Percentiles rank a stretch among this genome's conserved stretches.
Evolutionary conservation across 2,113 vertebrate species (phyloP).

Genomic region (Anolis sagrei): DNA sequence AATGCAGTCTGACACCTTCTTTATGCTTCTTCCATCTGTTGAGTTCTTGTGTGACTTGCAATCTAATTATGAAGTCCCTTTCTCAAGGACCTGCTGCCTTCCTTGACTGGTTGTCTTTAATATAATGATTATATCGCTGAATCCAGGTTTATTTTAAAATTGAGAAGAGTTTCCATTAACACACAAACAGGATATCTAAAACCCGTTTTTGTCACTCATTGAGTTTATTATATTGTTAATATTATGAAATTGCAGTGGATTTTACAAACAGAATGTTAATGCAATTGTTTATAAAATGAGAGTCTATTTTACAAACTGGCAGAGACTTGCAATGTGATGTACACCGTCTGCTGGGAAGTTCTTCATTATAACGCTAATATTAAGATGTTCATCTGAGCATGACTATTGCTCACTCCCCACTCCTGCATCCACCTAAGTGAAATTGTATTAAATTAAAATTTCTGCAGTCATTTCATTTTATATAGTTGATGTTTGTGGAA

Average conservation of each 20-base stretch:
- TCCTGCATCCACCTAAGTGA: not conserved
- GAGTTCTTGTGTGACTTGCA: conserved; percentile 25
- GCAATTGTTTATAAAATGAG: conserved; percentile 2
- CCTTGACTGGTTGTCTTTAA: not conserved
- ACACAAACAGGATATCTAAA: not conserved
- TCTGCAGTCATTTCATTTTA: not conserved
- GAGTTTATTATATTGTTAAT: not conserved
- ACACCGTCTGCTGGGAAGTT: not conserved
- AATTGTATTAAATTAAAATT: conserved; percentile 12
- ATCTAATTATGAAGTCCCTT: conserved; percentile 13
- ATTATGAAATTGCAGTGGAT: not conserved
- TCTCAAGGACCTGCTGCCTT: not conserved
- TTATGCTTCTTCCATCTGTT: conserved; percentile 33
- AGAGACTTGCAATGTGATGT: not conserved
- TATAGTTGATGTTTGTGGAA: conserved; percentile 2
- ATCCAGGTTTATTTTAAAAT: conserved; percentile 4
- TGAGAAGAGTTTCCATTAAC: not conserved
- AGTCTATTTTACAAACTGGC: not conserved
- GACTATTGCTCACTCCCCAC: not conserved
- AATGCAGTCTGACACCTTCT: conserved; percentile 22
- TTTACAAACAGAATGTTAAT: not conserved
- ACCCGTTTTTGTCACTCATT: no score
- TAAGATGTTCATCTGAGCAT: not conserved
- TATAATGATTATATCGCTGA: not conserved
- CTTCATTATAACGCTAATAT: not conserved